phyloP scores from a whole-genome alignment of 2,888 invertebrate genomes.

The Philereme vetulata region DNA sequence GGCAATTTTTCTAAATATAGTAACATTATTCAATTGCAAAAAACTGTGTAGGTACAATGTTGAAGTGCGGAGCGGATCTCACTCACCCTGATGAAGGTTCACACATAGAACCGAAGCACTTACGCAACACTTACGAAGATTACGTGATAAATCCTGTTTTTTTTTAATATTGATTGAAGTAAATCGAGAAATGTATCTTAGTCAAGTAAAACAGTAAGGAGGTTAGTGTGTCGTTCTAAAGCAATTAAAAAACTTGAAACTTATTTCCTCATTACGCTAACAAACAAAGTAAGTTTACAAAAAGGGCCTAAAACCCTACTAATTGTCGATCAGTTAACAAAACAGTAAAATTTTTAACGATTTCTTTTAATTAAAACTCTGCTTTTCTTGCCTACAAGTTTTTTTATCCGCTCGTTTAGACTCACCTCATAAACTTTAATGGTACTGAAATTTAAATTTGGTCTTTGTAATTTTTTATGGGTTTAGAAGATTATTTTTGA shows the following conservation, averaged over 20 bases:
- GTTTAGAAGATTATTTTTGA: slow-evolving; percentile 30
- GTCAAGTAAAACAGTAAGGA: too few species aligned
- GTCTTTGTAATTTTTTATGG: slow-evolving; percentile 36
- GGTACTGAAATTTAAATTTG: slow-evolving; percentile 32
- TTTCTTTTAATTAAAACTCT: slow-evolving; percentile 36
- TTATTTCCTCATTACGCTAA: slow-evolving; percentile 4
- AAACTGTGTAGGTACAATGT: too few species aligned
- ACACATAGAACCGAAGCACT: too few species aligned
- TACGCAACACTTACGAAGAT: too few species aligned
- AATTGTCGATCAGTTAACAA: slow-evolving; percentile 37
- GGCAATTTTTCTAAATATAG: too few species aligned
- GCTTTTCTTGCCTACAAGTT: slow-evolving; percentile 32
- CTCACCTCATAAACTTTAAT: slow-evolving; percentile 35
- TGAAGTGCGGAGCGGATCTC: too few species aligned
- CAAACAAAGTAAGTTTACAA: slow-evolving; percentile 12
- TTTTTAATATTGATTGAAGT: too few species aligned
- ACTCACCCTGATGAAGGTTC: too few species aligned
- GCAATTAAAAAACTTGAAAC: not conserved
- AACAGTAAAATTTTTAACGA: slow-evolving; percentile 32
- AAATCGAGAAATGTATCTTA: too few species aligned
- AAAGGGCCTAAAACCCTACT: slow-evolving; percentile 25
- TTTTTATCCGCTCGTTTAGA: slow-evolving; percentile 34
- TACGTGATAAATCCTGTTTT: too few species aligned
- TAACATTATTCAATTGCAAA: too few species aligned
- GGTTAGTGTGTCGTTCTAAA: not conserved